Base-by-base conservation (phyloP, 2,797 vertebrate species). In the Mormyrops boulengeri region DNA sequence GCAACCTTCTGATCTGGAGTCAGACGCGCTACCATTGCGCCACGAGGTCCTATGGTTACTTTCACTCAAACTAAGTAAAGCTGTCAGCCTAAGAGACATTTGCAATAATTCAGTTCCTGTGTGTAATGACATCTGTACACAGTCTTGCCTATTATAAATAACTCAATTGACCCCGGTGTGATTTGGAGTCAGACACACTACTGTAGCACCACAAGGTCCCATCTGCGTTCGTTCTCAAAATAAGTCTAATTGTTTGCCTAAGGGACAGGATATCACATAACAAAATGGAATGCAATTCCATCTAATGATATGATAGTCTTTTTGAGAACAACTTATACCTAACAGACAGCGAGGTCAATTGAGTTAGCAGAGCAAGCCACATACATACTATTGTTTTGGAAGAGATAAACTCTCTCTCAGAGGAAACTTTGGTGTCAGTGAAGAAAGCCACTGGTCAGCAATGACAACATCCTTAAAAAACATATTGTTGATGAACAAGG, bases 1-100 rank as follows among this genome's bases (percentile, higher is more conserved):
- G 0, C 8, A 62, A 38, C 66, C 66, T 14, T 38, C 66, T 4
- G 3, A 73, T 73, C 11, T 12, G 66, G 26, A 38, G 9, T 38
- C 4, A 73, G 66, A 73, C 0, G 1, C 11, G 30, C 3, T 73
- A 73, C n/a, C 66, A 5, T 62, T 62, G 57, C 2, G 2, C 26
- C 62, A 26, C 1, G 11, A 52, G 50, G 49, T 11, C 49, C 0
- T 4, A 0, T 1, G 0, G 0, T 0, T 0, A 9, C 5, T 11
- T 2, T 50, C 49, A 7, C 7, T 50, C 9, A 50, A 50, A 11
- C 49, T 52, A 52, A 52, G 50, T 52, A 3, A 52, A 52, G 3
- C 1, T 3, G 12, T 52, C 14, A 52, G 2, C 12, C 49, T 12
- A 12, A 12, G 11, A 12, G 49, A 50, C 9, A 50, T 12, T 50